Evolutionary conservation across 1,140 invertebrate genomes (phyloP).

Genomic region (Eriosoma lanigerum): DNA sequence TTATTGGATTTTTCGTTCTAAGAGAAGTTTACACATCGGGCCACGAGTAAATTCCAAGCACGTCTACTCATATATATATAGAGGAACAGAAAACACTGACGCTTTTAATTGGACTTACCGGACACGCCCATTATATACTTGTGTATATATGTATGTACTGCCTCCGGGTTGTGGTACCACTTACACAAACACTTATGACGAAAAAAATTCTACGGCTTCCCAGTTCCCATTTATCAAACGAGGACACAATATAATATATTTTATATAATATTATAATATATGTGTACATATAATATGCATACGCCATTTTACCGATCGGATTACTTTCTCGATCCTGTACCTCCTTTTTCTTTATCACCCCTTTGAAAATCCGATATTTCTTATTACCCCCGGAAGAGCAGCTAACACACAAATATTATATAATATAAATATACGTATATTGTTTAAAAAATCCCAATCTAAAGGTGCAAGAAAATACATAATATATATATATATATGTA

Average conservation of each 20-base stretch:
- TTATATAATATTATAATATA: neutral
- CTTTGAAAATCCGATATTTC: slow-evolving; percentile 15
- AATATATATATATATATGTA: too few relatives aligned
- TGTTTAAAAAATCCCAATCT: too few relatives aligned
- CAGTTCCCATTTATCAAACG: neutral
- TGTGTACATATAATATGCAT: neutral
- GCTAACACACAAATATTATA: neutral
- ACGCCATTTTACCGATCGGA: slow-evolving; percentile 43
- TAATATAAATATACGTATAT: neutral
- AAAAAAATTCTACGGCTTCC: slow-evolving; percentile 37
- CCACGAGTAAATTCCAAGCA: neutral
- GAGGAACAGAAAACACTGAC: neutral
- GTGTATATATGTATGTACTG: neutral
- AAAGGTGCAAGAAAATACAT: too few relatives aligned
- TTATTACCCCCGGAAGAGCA: neutral
- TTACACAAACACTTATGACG: neutral
- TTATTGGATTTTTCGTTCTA: too few relatives aligned
- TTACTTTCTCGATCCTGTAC: neutral
- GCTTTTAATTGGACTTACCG: slow-evolving; percentile 44
- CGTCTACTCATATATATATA: neutral
- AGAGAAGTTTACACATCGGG: slow-evolving; percentile 2
- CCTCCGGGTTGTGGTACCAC: neutral
- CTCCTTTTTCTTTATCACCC: neutral
- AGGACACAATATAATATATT: neutral
- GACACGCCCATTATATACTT: slow-evolving; percentile 12